Conservation (phyloP, 2,113 vertebrate genomes). For the Pachyramphus minor region DNA sequence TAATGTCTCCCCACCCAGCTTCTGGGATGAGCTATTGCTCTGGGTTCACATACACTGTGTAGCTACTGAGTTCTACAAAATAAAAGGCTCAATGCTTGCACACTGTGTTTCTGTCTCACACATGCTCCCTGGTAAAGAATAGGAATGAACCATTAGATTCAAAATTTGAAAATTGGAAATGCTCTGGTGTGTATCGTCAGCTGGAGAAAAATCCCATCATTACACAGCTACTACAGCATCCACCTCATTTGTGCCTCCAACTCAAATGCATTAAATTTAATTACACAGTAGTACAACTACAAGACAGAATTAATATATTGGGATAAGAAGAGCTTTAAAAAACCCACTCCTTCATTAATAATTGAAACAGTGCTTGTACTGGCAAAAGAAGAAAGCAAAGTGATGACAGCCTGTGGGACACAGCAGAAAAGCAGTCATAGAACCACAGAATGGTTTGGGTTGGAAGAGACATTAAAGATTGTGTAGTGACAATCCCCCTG, state of each 20-base stretch:
- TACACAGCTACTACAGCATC: background rate
- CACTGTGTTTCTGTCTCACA: background rate
- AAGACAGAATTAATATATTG: conserved; percentile 2
- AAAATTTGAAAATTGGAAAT: background rate
- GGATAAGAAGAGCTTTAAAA: background rate
- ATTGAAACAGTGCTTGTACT: background rate
- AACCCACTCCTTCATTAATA: background rate
- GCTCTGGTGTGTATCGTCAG: background rate
- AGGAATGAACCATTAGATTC: background rate
- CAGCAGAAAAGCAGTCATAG: background rate
- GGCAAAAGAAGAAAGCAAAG: background rate
- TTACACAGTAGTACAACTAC: conserved; percentile 19
- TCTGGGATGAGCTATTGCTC: background rate
- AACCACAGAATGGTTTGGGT: background rate
- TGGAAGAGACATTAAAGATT: background rate
- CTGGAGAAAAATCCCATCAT: background rate
- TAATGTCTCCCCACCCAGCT: background rate
- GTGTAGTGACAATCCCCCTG: background rate
- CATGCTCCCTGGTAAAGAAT: background rate
- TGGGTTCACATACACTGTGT: background rate
- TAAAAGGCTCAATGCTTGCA: background rate
- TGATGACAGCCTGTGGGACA: background rate
- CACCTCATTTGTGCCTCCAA: conserved; percentile 6
- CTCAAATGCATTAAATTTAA: conserved; percentile 23
- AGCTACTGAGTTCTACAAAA: background rate